Percentiles rank a stretch among this genome's conserved stretches.
phyloP scores from a whole-genome alignment of 2,888 invertebrate species.

The Fragum fragum region DNA sequence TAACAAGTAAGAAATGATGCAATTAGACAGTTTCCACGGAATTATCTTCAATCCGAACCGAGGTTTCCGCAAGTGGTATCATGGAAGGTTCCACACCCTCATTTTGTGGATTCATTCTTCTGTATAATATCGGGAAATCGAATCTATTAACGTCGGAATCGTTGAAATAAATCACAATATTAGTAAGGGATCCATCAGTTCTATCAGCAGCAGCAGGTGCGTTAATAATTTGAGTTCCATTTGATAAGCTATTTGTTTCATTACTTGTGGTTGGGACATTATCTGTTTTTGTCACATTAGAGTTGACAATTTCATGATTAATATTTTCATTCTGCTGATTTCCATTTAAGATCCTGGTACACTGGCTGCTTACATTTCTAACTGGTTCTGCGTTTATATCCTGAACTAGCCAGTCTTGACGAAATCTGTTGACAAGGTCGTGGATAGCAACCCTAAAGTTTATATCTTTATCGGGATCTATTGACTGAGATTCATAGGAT shows the following conservation, averaged over 20 bases:
- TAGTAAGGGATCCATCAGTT: not conserved
- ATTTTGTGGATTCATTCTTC: not conserved
- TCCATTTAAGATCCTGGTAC: no score
- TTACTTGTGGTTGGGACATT: not conserved
- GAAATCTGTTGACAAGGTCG: not conserved
- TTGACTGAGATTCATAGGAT: slow-evolving; percentile 23
- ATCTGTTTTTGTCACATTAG: not conserved
- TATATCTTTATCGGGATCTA: slow-evolving; percentile 36
- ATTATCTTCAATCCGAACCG: no score
- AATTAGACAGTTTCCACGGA: no score
- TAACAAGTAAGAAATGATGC: no score
- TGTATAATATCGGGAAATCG: not conserved
- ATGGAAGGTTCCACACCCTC: not conserved
- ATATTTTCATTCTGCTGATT: no score
- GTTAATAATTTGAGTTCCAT: not conserved
- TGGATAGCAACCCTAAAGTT: slow-evolving; percentile 3
- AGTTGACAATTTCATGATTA: no score
- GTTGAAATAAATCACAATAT: not conserved
- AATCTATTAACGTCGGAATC: not conserved
- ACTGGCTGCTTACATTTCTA: not conserved
- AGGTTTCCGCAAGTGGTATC: not conserved
- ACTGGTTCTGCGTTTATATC: not conserved
- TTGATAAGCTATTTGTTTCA: not conserved
- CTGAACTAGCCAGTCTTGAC: not conserved
- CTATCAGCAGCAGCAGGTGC: not conserved